phyloP scores from a whole-genome alignment of 2,888 invertebrate genomes.

The Trissoscelio sp. region DNA sequence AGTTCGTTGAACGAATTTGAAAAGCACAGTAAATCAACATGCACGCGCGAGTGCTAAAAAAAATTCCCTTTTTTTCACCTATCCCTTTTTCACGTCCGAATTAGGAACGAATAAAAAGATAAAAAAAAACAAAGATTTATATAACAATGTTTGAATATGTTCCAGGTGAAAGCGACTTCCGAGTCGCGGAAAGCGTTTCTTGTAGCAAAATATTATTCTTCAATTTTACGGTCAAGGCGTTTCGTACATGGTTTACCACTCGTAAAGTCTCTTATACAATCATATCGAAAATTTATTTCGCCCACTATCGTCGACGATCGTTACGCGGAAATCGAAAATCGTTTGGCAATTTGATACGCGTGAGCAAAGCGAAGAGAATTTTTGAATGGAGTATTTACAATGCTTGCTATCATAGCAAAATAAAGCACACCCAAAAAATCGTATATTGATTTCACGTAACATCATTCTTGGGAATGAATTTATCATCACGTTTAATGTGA shows the following conservation, averaged over 20 bases:
- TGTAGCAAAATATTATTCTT: constrained; percentile 58
- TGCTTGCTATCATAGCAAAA: constrained; percentile 24
- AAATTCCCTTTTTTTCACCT: no score
- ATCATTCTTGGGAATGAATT: constrained; percentile 40
- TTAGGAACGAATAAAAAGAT: constrained; percentile 16
- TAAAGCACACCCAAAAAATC: constrained; percentile 39
- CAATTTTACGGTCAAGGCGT: constrained; percentile 61
- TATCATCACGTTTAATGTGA: constrained; percentile 30
- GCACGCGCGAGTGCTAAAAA: constrained; percentile 24
- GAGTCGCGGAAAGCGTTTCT: constrained; percentile 22
- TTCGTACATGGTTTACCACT: constrained; percentile 58
- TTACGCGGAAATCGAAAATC: constrained; percentile 49
- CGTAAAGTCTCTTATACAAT: constrained; percentile 60
- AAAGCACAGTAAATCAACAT: constrained; percentile 46
- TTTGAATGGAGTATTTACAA: constrained; percentile 26
- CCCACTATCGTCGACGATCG: constrained; percentile 44
- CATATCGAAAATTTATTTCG: constrained; percentile 59
- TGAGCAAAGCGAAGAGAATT: constrained; percentile 17
- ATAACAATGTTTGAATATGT: constrained; percentile 42
- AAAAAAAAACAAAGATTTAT: constrained; percentile 22
- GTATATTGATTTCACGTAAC: constrained; percentile 49
- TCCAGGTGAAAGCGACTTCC: constrained; percentile 19
- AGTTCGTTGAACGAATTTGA: constrained; percentile 41
- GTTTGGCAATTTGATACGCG: constrained; percentile 32
- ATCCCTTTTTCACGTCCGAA: neutral